phyloP scores from a whole-genome alignment of 2,797 vertebrate genomes.

The Odontamblyopus lacepedii region DNA sequence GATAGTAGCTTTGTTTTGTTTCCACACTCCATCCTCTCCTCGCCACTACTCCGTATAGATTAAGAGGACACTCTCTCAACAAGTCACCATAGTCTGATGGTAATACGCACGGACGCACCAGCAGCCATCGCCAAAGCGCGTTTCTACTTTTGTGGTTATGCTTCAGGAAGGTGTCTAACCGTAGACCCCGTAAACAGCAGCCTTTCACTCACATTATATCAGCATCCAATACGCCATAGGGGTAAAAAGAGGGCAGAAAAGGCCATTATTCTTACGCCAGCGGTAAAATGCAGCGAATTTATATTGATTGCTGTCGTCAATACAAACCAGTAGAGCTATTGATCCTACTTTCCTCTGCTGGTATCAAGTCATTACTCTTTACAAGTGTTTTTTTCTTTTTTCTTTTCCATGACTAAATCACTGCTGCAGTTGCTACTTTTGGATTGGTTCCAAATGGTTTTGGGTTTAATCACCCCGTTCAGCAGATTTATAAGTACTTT shows the following conservation, averaged over 20 bases:
- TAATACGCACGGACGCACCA: slow-evolving; percentile 9
- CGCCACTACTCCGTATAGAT: too few relatives aligned
- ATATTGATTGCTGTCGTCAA: slow-evolving; percentile 71
- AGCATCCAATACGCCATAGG: slow-evolving; percentile 48
- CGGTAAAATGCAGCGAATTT: slow-evolving; percentile 63
- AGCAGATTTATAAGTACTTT: slow-evolving; percentile 23
- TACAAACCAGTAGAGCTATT: slow-evolving; percentile 62
- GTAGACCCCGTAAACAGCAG: slow-evolving; percentile 29
- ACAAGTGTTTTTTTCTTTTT: slow-evolving; percentile 20
- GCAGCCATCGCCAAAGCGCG: slow-evolving; percentile 5
- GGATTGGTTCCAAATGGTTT: slow-evolving; percentile 15
- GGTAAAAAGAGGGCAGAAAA: slow-evolving; percentile 34
- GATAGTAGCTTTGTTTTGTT: not conserved
- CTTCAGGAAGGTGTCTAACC: slow-evolving; percentile 46
- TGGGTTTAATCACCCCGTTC: slow-evolving; percentile 31
- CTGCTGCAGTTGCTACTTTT: slow-evolving; percentile 28
- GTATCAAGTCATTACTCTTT: slow-evolving; percentile 54
- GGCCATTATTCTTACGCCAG: slow-evolving; percentile 64
- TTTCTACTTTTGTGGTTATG: slow-evolving; percentile 32
- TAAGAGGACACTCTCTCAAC: not conserved
- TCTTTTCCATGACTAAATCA: slow-evolving; percentile 32
- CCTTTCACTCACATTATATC: slow-evolving; percentile 59
- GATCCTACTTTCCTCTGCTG: slow-evolving; percentile 55
- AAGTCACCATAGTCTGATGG: not conserved
- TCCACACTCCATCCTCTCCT: too few relatives aligned